phyloP scores from a whole-genome alignment of 1,140 invertebrate genomes.

The Medauroidea extradentata region DNA sequence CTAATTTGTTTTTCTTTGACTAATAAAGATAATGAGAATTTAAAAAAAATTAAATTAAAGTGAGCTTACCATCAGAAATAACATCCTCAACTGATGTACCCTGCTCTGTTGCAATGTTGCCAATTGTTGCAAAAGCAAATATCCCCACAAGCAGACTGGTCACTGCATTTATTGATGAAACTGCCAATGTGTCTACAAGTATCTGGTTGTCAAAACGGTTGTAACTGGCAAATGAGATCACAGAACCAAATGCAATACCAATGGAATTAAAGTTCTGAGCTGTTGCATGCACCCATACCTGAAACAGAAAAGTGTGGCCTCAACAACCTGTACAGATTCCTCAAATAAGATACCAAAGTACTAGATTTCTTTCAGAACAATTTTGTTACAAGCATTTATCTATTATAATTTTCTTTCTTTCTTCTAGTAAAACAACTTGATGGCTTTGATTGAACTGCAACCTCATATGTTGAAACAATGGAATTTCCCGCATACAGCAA shows the following conservation, averaged over 20 bases:
- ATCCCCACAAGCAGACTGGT: conserved; percentile 82
- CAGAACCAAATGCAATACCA: conserved; percentile 85
- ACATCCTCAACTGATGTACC: conserved; percentile 71
- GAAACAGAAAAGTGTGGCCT: conserved; percentile 26
- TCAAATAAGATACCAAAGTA: too few species aligned
- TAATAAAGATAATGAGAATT: too few species aligned
- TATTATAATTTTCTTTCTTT: too few species aligned
- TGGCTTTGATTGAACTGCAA: too few species aligned
- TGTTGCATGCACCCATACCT: conserved; percentile 88
- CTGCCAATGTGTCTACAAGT: conserved; percentile 75
- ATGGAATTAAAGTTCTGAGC: conserved; percentile 92
- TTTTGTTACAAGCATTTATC: too few species aligned
- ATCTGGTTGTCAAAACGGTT: conserved; percentile 90
- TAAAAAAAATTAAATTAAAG: background rate
- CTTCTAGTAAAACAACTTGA: too few species aligned
- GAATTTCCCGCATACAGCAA: too few species aligned
- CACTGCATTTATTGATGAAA: conserved; percentile 74
- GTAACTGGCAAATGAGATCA: conserved; percentile 94
- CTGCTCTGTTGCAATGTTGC: conserved; percentile 79
- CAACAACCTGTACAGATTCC: too few species aligned
- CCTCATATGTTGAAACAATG: too few species aligned
- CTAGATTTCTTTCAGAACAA: too few species aligned
- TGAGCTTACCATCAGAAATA: conserved; percentile 71
- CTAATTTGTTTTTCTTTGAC: too few species aligned
- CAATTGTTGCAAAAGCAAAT: conserved; percentile 82